These are phyloP conservation scores for Magallana ariakensis DNA, from an alignment of 1,140 invertebrate genomes.

Conservation along the genomic window DNA sequence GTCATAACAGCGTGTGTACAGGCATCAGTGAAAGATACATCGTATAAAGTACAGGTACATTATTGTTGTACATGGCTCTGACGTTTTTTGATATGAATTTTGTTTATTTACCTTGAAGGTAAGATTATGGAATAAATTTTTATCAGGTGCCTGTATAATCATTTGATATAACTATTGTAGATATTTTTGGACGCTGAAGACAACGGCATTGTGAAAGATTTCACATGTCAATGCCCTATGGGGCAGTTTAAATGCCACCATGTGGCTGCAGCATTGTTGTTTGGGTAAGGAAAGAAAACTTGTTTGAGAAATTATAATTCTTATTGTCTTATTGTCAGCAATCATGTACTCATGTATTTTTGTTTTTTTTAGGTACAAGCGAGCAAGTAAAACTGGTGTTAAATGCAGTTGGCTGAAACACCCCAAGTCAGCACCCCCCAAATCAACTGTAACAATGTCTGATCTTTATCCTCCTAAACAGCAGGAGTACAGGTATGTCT, in stretches of 20 bases:
- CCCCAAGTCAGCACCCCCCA: slow-evolving; percentile 54
- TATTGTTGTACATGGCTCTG: not conserved
- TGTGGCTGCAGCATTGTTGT: slow-evolving; percentile 42
- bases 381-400: slow-evolving; percentile 46
- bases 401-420: slow-evolving; percentile 46
- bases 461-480: slow-evolving; percentile 49
- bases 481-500: slow-evolving; percentile 43
- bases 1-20: not conserved
- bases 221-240: slow-evolving; percentile 40
- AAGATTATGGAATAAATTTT: not conserved
- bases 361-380: slow-evolving; percentile 37
- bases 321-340: not conserved
- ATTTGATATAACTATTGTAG: not conserved
- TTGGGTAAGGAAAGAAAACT: slow-evolving; percentile 20
- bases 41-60: slow-evolving; percentile 45
- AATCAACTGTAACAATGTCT: slow-evolving; percentile 42
- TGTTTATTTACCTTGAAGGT: not conserved
- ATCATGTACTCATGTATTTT: not conserved
- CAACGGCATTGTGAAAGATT: slow-evolving; percentile 33
- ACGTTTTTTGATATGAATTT: not conserved
- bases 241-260: slow-evolving; percentile 46
- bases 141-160: not conserved
- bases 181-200: slow-evolving; percentile 45
- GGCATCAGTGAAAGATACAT: slow-evolving; percentile 31
- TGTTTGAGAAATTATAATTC: not conserved